Evolutionary conservation across 2,888 invertebrate species (phyloP).

Genomic region (Anagyrus pseudococci): DNA sequence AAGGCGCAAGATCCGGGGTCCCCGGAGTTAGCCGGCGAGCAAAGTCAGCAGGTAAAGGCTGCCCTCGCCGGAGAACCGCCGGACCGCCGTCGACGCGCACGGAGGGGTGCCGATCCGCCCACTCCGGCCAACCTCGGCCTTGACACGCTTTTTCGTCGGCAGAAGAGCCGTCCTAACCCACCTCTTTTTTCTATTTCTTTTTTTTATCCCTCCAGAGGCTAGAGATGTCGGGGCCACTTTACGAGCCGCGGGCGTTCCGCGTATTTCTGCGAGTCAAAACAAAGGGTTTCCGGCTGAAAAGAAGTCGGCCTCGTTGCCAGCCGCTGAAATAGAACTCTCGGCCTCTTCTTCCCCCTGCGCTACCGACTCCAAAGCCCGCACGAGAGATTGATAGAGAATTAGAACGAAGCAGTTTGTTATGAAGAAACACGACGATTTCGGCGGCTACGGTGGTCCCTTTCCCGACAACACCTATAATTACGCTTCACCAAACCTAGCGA

Average conservation of each 20-base stretch:
- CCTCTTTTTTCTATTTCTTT: not conserved
- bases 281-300: slow-evolving; percentile 4
- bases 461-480: no score
- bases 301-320: not conserved
- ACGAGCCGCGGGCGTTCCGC: not conserved
- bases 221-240: not conserved
- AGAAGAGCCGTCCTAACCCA: not conserved
- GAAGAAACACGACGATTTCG: no score
- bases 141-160: slow-evolving; percentile 25
- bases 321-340: not conserved
- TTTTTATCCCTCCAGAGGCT: not conserved
- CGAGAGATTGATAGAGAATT: no score
- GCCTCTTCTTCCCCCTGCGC: not conserved
- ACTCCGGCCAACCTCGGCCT: slow-evolving; percentile 8
- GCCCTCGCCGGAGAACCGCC: no score
- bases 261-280: slow-evolving; percentile 24
- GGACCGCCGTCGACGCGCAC: not conserved
- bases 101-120: not conserved
- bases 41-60: no score
- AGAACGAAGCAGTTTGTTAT: no score
- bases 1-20: no score
- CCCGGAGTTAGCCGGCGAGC: no score
- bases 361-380: no score
- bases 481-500: no score
- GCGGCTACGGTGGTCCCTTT: no score